phyloP scores from a whole-genome alignment of 1,140 invertebrate genomes.

The Plectrocnemia conspersa region DNA sequence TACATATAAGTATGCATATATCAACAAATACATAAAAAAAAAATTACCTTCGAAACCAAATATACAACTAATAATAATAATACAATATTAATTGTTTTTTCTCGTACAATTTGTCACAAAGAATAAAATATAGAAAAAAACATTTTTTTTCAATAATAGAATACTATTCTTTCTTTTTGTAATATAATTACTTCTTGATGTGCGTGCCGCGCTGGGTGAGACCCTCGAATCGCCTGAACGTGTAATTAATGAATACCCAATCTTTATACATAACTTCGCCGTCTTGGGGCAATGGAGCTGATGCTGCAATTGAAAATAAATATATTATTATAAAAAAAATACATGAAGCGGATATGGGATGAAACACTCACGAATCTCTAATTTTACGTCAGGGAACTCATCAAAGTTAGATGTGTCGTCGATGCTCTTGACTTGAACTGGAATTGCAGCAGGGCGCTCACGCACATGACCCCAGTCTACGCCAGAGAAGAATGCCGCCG shows the following conservation, averaged over 20 bases:
- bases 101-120: not conserved
- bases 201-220: constrained; percentile 82
- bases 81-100: not conserved
- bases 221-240: constrained; percentile 97
- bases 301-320: constrained; percentile 56
- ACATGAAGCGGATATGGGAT: not conserved
- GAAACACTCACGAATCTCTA: constrained; percentile 89
- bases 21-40: not conserved
- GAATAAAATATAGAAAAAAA: constrained; percentile 4
- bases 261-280: constrained; percentile 89
- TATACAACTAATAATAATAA: constrained; percentile 2
- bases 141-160: constrained; percentile 1
- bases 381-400: constrained; percentile 98
- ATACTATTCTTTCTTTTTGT: constrained; percentile 4
- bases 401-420: constrained; percentile 99
- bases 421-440: constrained; percentile 88
- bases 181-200: constrained; percentile 59
- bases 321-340: constrained; percentile 14
- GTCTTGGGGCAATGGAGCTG: constrained; percentile 74
- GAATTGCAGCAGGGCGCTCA: constrained; percentile 94
- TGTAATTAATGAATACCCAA: constrained; percentile 99
- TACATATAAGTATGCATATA: not conserved
- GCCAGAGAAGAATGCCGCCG: constrained; percentile 82
- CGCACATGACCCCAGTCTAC: constrained; percentile 96
- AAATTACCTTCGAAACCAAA: not conserved